Evolutionary conservation across 2,888 invertebrate genomes (phyloP).

Genomic region (Steromphala cineraria): DNA sequence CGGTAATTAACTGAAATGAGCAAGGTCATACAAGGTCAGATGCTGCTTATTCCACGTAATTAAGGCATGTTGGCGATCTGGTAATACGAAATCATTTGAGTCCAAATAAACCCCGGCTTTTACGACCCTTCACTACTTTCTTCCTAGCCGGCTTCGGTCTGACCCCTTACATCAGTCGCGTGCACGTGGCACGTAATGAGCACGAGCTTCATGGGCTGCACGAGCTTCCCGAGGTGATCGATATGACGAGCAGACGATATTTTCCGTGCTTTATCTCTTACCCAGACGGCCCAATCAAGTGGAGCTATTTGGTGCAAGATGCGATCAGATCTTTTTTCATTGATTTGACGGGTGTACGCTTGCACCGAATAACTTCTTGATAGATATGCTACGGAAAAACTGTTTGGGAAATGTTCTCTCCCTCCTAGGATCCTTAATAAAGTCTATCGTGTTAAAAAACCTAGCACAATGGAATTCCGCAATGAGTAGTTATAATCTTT

Average conservation of each 20-base stretch:
- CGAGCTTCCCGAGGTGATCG: neutral
- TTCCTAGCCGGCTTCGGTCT: neutral
- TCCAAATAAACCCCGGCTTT: conserved; percentile 4
- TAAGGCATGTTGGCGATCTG: neutral
- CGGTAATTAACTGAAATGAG: neutral
- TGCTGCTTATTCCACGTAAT: conserved; percentile 14
- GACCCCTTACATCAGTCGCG: neutral
- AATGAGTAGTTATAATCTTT: too few species aligned
- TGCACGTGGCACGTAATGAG: neutral
- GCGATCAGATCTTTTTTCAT: too few species aligned
- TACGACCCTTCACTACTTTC: neutral
- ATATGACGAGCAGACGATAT: neutral
- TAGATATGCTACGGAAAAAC: too few species aligned
- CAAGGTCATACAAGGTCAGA: neutral
- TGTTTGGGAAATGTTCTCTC: too few species aligned
- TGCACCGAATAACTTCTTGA: too few species aligned
- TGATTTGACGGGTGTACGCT: too few species aligned
- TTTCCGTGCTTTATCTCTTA: too few species aligned
- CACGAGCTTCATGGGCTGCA: neutral
- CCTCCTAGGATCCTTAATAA: too few species aligned
- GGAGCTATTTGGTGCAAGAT: too few species aligned
- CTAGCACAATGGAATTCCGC: too few species aligned
- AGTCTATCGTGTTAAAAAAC: too few species aligned
- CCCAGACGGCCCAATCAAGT: neutral
- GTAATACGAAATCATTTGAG: neutral